A percentile compares a stretch with the other conserved stretches of the same genome.
Evolutionary conservation across 2,113 vertebrate genomes (phyloP).

Genomic region (Gymnorhina tibicen): DNA sequence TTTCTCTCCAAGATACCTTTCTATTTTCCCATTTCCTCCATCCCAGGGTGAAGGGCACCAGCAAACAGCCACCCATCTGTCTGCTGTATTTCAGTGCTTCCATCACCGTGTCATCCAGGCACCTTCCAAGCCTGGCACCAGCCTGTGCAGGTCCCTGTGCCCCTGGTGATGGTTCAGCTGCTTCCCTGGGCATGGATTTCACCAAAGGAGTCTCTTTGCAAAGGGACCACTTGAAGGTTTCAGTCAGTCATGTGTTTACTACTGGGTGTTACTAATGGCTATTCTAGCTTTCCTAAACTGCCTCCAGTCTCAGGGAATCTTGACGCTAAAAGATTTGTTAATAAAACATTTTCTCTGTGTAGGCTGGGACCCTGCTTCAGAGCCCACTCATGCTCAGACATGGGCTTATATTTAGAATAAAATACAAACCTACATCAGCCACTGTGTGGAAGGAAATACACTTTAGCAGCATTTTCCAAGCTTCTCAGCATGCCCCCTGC

Average conservation of each 20-base stretch:
- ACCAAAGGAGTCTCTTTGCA: background rate
- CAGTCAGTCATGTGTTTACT: background rate
- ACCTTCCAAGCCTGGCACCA: background rate
- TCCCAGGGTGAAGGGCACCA: background rate
- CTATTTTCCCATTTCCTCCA: accelerated
- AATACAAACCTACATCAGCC: background rate
- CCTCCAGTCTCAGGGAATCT: background rate
- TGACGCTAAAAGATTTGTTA: background rate
- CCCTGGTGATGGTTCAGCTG: too few relatives aligned
- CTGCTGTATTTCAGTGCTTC: background rate
- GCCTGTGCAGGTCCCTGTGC: background rate
- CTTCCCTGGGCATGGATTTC: background rate
- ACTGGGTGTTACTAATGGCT: background rate
- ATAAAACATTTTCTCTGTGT: accelerated
- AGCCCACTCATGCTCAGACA: background rate
- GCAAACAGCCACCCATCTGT: background rate
- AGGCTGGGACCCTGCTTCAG: background rate
- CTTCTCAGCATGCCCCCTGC: background rate
- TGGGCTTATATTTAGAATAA: background rate
- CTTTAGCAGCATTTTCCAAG: constrained; percentile 8
- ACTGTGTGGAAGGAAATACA: background rate
- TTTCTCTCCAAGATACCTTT: background rate
- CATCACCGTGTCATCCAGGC: accelerated
- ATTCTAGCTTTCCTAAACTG: background rate
- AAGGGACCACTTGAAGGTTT: background rate